Percentiles rank a stretch among this genome's conserved stretches.
Conservation (phyloP, 2,888 invertebrate species). For the Diloba caeruleocephala region DNA sequence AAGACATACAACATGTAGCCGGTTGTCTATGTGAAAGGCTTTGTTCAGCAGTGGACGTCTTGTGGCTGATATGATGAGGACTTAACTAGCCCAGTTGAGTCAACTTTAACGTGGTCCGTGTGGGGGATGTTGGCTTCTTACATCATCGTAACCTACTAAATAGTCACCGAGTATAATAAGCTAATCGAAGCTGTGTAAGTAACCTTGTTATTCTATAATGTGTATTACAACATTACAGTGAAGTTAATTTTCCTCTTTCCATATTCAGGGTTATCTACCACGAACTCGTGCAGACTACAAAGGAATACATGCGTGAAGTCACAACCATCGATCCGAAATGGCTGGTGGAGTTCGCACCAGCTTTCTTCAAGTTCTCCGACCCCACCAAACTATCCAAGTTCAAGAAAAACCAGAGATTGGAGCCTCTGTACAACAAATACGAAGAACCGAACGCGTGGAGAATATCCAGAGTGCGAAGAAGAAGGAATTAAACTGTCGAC, state of each 20-base stretch:
- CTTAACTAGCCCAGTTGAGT: too few relatives aligned
- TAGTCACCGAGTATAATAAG: too few relatives aligned
- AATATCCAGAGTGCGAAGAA: constrained; percentile 96
- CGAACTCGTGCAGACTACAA: constrained; percentile 99
- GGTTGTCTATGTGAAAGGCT: too few relatives aligned
- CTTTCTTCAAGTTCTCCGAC: constrained; percentile 99
- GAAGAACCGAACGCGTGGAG: constrained; percentile 99
- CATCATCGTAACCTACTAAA: too few relatives aligned
- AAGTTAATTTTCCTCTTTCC: constrained; percentile 36
- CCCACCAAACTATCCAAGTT: constrained; percentile 99
- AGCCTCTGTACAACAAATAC: constrained; percentile 99
- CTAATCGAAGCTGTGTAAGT: too few relatives aligned
- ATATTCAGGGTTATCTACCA: constrained; percentile 98
- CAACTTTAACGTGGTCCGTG: too few relatives aligned
- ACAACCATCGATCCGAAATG: constrained; percentile 99
- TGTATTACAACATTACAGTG: neutral
- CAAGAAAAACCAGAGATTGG: constrained; percentile 99
- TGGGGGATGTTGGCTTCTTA: too few relatives aligned
- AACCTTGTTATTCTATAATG: neutral
- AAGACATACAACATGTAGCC: too few relatives aligned
- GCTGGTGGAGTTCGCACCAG: constrained; percentile 99
- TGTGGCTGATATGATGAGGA: too few relatives aligned
- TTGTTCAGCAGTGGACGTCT: too few relatives aligned
- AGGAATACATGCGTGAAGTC: constrained; percentile 99
- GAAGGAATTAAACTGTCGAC: constrained; percentile 92